A percentile compares a stretch with the other conserved stretches of the same genome.
These are phyloP conservation scores for Datnioides undecimradiatus DNA, from an alignment of 2,113 vertebrate genomes.

Conservation along the genomic window DNA sequence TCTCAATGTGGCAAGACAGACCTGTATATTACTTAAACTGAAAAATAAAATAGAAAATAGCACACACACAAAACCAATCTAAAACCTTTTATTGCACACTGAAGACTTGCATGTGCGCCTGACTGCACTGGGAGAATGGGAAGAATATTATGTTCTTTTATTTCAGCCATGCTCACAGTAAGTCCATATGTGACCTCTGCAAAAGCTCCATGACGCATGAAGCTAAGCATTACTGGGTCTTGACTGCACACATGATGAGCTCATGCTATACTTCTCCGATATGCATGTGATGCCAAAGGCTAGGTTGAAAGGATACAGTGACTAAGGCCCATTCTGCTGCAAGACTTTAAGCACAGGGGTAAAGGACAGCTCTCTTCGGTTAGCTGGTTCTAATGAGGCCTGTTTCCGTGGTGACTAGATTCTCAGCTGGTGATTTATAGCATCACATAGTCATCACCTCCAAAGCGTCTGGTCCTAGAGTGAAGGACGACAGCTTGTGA, in stretches of 20 bases:
- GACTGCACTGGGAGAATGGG: background rate
- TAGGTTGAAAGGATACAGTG: slow-evolving; percentile 12
- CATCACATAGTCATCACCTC: slow-evolving; percentile 68
- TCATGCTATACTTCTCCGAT: slow-evolving; percentile 41
- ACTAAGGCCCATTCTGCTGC: slow-evolving; percentile 43
- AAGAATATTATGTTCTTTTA: background rate
- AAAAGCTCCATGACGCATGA: slow-evolving; percentile 48
- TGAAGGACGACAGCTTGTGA: slow-evolving; percentile 71
- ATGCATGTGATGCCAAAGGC: slow-evolving; percentile 19
- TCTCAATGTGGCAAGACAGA: background rate
- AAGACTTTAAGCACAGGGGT: slow-evolving; percentile 1
- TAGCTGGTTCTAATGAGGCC: slow-evolving; percentile 54
- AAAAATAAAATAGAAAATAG: slow-evolving; percentile 8
- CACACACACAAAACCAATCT: background rate
- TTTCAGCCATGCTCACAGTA: slow-evolving; percentile 13
- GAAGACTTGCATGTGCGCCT: background rate
- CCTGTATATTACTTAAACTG: background rate
- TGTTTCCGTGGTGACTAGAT: slow-evolving; percentile 60
- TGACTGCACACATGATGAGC: slow-evolving; percentile 44
- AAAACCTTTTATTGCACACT: background rate
- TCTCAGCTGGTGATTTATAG: slow-evolving; percentile 67
- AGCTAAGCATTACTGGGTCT: background rate
- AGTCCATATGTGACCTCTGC: slow-evolving; percentile 27
- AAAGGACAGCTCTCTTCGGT: slow-evolving; percentile 45
- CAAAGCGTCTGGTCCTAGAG: slow-evolving; percentile 53